Evolutionary conservation across 1,140 invertebrate genomes (phyloP).

Genomic region (Drosophila pectinifera): DNA sequence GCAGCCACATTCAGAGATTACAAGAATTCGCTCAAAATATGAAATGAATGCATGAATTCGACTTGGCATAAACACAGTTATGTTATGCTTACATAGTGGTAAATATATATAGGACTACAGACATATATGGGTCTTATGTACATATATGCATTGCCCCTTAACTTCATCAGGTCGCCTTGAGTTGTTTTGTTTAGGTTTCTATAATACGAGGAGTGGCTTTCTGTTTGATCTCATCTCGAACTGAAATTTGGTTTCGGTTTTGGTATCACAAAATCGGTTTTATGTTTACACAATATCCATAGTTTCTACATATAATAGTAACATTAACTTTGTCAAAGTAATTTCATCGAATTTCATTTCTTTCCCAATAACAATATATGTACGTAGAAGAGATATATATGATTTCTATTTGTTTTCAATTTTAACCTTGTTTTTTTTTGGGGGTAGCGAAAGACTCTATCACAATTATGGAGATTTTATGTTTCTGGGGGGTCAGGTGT

Average conservation of each 20-base stretch:
- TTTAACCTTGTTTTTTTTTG: constrained; percentile 35
- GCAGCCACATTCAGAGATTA: no score
- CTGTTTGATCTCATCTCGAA: constrained; percentile 48
- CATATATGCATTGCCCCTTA: constrained; percentile 27
- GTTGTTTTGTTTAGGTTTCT: constrained; percentile 45
- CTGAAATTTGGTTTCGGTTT: constrained; percentile 38
- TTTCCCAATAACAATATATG: constrained; percentile 29
- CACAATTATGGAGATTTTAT: constrained; percentile 72
- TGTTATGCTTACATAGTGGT: constrained; percentile 33
- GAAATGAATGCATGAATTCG: no score
- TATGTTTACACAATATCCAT: constrained; percentile 36
- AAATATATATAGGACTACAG: constrained; percentile 19
- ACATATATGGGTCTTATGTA: constrained; percentile 19
- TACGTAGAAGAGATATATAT: constrained; percentile 20
- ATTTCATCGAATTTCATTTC: constrained; percentile 38
- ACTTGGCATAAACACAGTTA: background rate
- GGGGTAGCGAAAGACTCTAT: constrained; percentile 66
- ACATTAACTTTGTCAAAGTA: constrained; percentile 23
- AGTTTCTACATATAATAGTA: constrained; percentile 24
- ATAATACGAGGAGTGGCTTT: constrained; percentile 4
- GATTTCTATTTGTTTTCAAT: constrained; percentile 17
- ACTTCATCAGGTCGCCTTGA: constrained; percentile 72
- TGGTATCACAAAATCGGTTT: constrained; percentile 53
- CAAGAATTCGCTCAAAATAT: no score
- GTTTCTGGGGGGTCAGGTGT: constrained; percentile 32